Evolutionary conservation across 64 coral and sea anemone genomes (phyloP).

Genomic region (Stichodactyla mertensii): DNA sequence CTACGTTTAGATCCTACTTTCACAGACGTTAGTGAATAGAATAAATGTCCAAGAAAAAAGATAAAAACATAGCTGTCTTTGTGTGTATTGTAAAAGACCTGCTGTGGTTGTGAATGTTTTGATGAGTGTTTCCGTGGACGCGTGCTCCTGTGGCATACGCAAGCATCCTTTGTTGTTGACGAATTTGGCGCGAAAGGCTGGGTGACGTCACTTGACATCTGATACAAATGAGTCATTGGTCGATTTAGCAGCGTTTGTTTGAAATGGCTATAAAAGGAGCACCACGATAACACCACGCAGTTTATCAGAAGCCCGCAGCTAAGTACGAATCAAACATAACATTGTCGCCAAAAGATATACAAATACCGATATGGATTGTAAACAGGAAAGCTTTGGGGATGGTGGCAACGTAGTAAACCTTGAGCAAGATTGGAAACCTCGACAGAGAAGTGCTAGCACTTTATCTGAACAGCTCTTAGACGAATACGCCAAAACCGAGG

Average conservation of each 20-base stretch:
- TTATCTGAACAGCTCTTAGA: slow-evolving; percentile 13
- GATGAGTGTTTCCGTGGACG: neutral
- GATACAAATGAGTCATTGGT: neutral
- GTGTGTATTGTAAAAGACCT: neutral
- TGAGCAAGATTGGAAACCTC: slow-evolving; percentile 5
- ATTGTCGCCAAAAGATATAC: neutral
- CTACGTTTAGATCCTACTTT: neutral
- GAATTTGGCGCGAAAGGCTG: neutral
- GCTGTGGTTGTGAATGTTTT: neutral
- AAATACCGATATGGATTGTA: slow-evolving; percentile 1
- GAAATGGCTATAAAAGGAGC: neutral
- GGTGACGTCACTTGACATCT: neutral
- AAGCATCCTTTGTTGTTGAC: neutral
- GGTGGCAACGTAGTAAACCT: neutral
- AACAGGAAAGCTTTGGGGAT: slow-evolving; percentile 5
- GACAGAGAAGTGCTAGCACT: slow-evolving; percentile 15
- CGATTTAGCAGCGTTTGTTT: neutral
- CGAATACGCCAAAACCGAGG: slow-evolving; percentile 17
- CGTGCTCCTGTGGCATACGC: neutral
- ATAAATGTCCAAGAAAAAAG: neutral
- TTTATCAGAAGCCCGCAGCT: neutral
- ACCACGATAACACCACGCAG: neutral
- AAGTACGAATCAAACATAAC: neutral
- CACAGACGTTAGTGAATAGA: neutral
- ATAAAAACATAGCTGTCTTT: neutral